phyloP scores from a whole-genome alignment of 2,888 invertebrate species.

The Folsomia candida region DNA sequence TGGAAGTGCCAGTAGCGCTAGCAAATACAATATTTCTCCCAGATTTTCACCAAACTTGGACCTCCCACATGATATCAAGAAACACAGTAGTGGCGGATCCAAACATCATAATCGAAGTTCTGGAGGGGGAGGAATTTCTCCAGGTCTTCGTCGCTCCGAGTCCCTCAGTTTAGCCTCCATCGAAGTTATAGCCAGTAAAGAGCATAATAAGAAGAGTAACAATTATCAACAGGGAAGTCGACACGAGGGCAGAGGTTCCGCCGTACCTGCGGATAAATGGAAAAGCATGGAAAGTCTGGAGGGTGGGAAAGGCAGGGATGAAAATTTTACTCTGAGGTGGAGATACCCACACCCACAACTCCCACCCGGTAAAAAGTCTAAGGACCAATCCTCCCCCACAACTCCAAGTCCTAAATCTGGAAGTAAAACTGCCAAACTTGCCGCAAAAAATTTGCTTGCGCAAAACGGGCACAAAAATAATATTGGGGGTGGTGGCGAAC shows the following conservation, averaged over 20 bases:
- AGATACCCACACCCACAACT: constrained; percentile 33
- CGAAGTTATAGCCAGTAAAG: constrained; percentile 14
- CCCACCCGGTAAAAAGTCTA: neutral
- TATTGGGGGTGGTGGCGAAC: constrained; percentile 12
- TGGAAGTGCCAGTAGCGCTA: constrained; percentile 20
- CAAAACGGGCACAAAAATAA: neutral
- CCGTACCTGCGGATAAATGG: constrained; percentile 29
- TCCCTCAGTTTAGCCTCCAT: constrained; percentile 42
- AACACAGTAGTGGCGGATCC: neutral
- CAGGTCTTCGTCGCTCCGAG: constrained; percentile 37
- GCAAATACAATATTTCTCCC: constrained; percentile 23
- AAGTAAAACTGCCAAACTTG: constrained; percentile 32
- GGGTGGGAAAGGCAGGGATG: constrained; percentile 28
- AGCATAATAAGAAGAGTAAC: neutral
- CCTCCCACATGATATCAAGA: constrained; percentile 2
- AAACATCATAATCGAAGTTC: neutral
- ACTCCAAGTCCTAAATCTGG: constrained; percentile 28
- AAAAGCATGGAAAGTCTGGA: constrained; percentile 46
- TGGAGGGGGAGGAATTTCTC: neutral
- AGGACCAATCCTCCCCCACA: constrained; percentile 10
- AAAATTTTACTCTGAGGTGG: constrained; percentile 49
- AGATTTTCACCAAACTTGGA: constrained; percentile 40
- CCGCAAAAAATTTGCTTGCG: constrained; percentile 21
- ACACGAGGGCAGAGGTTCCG: neutral
- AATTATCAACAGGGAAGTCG: neutral